Percentiles rank a stretch among this genome's conserved stretches.
Evolutionary conservation across 2,797 vertebrate genomes (phyloP).

Genomic region (Bovichtus diacanthus): DNA sequence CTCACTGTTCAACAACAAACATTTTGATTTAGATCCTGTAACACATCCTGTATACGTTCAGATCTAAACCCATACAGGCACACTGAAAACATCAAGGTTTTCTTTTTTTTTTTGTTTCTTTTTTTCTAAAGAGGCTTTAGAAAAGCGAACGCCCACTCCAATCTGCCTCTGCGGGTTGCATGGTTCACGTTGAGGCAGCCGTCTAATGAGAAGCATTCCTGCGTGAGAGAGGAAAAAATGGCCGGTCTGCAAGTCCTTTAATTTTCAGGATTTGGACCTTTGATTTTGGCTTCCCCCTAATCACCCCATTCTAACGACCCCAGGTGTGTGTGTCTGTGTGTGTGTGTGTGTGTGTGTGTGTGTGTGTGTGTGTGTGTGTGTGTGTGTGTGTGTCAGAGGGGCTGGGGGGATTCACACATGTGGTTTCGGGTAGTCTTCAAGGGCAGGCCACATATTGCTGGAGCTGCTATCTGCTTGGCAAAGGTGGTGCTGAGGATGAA

Average conservation of each 20-base stretch:
- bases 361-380: slow-evolving; percentile 25
- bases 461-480: slow-evolving; percentile 68
- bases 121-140: slow-evolving; percentile 26
- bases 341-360: slow-evolving; percentile 20
- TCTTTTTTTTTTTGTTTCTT: too few relatives aligned
- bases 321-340: slow-evolving; percentile 5
- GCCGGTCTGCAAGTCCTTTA: slow-evolving; percentile 70
- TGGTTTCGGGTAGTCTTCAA: slow-evolving; percentile 75
- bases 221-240: slow-evolving; percentile 55
- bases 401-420: slow-evolving; percentile 69
- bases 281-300: slow-evolving; percentile 76
- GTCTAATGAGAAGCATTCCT: slow-evolving; percentile 74
- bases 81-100: slow-evolving; percentile 46
- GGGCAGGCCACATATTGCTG: slow-evolving; percentile 75
- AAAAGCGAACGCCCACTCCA: slow-evolving; percentile 45
- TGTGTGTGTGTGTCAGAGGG: slow-evolving; percentile 36
- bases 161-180: slow-evolving; percentile 55
- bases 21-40: slow-evolving; percentile 7
- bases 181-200: slow-evolving; percentile 55
- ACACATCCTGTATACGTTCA: slow-evolving; percentile 31
- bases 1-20: not conserved
- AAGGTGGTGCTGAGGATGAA: slow-evolving; percentile 67
- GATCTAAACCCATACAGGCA: slow-evolving; percentile 27
- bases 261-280: slow-evolving; percentile 79
- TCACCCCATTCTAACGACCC: slow-evolving; percentile 55